phyloP scores from a whole-genome alignment of 2,888 invertebrate genomes.

The Melanchra persicariae region DNA sequence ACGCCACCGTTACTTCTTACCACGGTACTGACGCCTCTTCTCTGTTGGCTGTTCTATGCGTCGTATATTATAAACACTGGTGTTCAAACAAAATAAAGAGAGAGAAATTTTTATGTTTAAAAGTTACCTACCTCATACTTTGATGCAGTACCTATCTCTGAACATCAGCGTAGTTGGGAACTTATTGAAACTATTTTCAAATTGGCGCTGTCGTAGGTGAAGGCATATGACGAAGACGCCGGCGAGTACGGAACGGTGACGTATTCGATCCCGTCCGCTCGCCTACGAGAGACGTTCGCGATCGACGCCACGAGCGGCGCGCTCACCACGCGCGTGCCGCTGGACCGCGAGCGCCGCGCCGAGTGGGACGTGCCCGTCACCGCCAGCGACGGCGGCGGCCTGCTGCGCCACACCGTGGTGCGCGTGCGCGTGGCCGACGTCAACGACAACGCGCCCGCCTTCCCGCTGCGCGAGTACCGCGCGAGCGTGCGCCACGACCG shows the following conservation, averaged over 20 bases:
- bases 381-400: constrained; percentile 96
- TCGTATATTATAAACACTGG: no score
- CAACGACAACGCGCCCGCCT: constrained; percentile 96
- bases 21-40: constrained; percentile 83
- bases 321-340: constrained; percentile 92
- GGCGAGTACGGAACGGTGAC: constrained; percentile 94
- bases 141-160: no score
- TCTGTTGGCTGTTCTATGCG: no score
- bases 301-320: constrained; percentile 94
- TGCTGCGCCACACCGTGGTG: constrained; percentile 93
- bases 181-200: neutral
- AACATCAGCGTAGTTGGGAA: neutral
- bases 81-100: no score
- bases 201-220: constrained; percentile 86
- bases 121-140: no score
- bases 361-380: constrained; percentile 93
- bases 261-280: constrained; percentile 95
- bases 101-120: no score
- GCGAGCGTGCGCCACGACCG: constrained; percentile 92
- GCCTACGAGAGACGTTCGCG: constrained; percentile 93
- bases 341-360: constrained; percentile 94
- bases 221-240: constrained; percentile 95
- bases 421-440: constrained; percentile 95
- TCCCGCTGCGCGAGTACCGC: constrained; percentile 94
- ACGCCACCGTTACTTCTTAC: constrained; percentile 94